Evolutionary conservation across 2,888 invertebrate genomes (phyloP), one percentile per base, ranked within the genome.

Genomic region (Chalcis sispes): DNA sequence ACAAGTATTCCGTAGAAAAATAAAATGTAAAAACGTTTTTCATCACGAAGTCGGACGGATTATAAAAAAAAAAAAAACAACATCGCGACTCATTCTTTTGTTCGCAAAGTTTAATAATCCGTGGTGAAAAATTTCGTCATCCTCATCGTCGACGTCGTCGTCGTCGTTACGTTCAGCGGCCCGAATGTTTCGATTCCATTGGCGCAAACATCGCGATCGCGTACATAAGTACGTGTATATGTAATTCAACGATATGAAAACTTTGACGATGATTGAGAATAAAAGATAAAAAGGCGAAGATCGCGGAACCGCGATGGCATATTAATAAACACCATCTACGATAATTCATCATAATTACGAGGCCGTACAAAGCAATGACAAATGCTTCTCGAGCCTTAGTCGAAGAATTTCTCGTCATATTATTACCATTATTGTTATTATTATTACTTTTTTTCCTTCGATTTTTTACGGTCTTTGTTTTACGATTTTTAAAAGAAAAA

Each of bases 261-360:
- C n/a, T n/a, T n/a, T n/a, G n/a, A n/a, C n/a, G n/a, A n/a, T n/a
- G n/a, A n/a, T 15, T 13, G 18, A 18, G 58, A 61, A 52, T 7
- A 27, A 27, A 13, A 4, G 48, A 48, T 36, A 25, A 48, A 42
- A n/a, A 59, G 15, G 20, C 25, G 29, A 64, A 71, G n/a, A n/a
- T n/a, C 8, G 10, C 59, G 50, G 70, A 58, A 56, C 29, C 32
- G 25, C 40, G 15, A 20, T 29, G 15, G 56, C 59, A 23, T 64
- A 58, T 72, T 65, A 65, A 72, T 72, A 72, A 65, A 66, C 13
- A 29, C 58, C 48, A 48, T 72, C 36, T 58, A 56, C 23, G 66
- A 58, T 58, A 58, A 72, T 64, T 72, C 46, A 72, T 65, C 48
- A 42, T 13, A 4, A 46, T 54, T n/a, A 40, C 66, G 58, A 65